Conservation (phyloP, 2,888 invertebrate species). For the Pammene aurita region DNA sequence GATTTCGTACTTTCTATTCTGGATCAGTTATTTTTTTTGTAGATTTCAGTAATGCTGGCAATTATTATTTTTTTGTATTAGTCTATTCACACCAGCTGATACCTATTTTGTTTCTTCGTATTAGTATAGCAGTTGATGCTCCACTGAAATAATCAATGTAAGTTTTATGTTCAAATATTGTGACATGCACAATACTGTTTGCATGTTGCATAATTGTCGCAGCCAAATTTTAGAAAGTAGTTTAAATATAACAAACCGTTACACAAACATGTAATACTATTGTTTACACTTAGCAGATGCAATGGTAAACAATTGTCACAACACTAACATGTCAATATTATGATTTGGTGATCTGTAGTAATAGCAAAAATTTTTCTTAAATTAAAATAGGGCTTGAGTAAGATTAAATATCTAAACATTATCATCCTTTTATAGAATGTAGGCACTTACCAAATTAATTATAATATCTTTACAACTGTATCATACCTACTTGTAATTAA, state of each 20-base stretch:
- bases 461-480: background rate
- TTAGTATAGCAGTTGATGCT: too few species aligned
- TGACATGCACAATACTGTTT: background rate
- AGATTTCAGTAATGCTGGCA: too few species aligned
- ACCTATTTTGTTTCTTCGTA: too few species aligned
- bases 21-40: too few species aligned
- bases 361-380: background rate
- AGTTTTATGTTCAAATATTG: background rate
- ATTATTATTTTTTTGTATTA: too few species aligned
- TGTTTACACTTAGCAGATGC: conserved; percentile 69
- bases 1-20: too few species aligned
- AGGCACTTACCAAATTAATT: background rate
- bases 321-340: conserved; percentile 66
- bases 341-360: conserved; percentile 46
- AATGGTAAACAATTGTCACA: conserved; percentile 64
- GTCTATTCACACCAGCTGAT: too few species aligned
- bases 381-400: background rate
- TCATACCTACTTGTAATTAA: background rate
- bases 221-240: conserved; percentile 17
- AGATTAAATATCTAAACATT: background rate
- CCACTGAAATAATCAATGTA: too few species aligned
- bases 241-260: conserved; percentile 47
- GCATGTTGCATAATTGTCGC: conserved; percentile 7
- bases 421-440: background rate
- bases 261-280: conserved; percentile 71